Conservation (phyloP, 2,888 invertebrate genomes). For the Isotomurus palustris region DNA sequence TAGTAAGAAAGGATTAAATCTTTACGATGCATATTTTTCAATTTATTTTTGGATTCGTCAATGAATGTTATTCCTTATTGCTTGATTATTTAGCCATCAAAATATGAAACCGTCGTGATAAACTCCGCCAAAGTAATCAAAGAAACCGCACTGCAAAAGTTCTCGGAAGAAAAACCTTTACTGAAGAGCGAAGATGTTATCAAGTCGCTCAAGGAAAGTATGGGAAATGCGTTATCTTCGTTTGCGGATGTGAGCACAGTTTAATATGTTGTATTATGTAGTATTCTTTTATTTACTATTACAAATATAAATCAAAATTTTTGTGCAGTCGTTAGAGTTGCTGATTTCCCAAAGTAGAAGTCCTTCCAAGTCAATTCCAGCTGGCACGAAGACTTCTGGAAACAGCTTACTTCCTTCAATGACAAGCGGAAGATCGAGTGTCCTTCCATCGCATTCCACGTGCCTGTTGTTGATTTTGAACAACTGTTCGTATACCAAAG, state of each 20-base stretch:
- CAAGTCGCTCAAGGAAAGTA: conserved; percentile 29
- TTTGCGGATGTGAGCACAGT: conserved; percentile 41
- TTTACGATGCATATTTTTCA: background rate
- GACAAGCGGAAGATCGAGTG: conserved; percentile 21
- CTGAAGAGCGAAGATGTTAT: conserved; percentile 52
- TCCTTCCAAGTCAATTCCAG: conserved; percentile 9
- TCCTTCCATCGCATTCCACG: conserved; percentile 51
- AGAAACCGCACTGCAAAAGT: conserved; percentile 67
- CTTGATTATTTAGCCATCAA: conserved; percentile 57
- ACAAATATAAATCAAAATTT: conserved; percentile 48
- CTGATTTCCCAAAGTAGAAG: conserved; percentile 57
- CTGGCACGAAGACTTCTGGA: conserved; percentile 16
- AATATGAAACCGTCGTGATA: conserved; percentile 67
- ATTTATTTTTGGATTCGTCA: background rate
- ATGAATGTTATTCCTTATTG: background rate
- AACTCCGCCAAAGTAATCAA: conserved; percentile 64
- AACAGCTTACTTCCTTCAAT: background rate
- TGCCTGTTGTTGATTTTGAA: conserved; percentile 78
- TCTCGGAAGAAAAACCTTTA: conserved; percentile 61
- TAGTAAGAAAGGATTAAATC: conserved; percentile 57
- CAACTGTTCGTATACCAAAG: conserved; percentile 79
- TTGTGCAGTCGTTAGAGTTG: conserved; percentile 64
- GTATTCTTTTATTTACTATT: background rate
- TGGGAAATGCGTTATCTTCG: conserved; percentile 37
- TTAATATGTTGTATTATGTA: background rate